Evolutionary conservation across 1,140 invertebrate genomes (phyloP).

Genomic region (Plodia interpunctella): DNA sequence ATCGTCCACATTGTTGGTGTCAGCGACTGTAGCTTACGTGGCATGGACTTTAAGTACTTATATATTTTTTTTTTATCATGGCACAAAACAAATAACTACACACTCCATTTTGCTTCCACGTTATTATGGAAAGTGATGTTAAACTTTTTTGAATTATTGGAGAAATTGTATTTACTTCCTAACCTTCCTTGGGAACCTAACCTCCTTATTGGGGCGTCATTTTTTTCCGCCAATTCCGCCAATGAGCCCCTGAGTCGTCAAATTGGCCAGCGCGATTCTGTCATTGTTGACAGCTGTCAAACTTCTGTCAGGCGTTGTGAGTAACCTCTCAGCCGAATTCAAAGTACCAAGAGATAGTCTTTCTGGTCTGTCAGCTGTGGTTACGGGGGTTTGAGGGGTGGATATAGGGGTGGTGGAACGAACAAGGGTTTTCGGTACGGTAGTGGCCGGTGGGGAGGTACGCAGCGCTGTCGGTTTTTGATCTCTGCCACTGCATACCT

Average conservation of each 20-base stretch:
- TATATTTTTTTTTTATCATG: too few relatives aligned
- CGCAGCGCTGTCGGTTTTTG: slow-evolving; percentile 61
- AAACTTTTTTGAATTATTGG: too few relatives aligned
- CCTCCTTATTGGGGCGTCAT: slow-evolving; percentile 63
- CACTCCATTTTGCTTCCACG: too few relatives aligned
- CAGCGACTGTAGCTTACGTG: too few relatives aligned
- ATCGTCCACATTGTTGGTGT: too few relatives aligned
- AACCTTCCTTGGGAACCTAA: slow-evolving; percentile 45
- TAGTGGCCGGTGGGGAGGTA: slow-evolving; percentile 54
- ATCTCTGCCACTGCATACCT: slow-evolving; percentile 73
- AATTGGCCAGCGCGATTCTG: slow-evolving; percentile 52
- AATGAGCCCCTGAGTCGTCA: slow-evolving; percentile 75
- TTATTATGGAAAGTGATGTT: too few relatives aligned
- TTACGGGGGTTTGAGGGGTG: slow-evolving; percentile 22
- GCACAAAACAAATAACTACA: too few relatives aligned
- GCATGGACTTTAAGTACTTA: too few relatives aligned
- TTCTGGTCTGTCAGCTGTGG: slow-evolving; percentile 32
- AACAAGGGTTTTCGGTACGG: slow-evolving; percentile 37
- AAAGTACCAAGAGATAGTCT: slow-evolving; percentile 54
- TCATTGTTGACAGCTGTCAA: slow-evolving; percentile 36
- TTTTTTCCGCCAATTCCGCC: slow-evolving; percentile 77
- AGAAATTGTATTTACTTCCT: slow-evolving; percentile 34
- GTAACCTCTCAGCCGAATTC: slow-evolving; percentile 56
- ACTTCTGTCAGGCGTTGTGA: slow-evolving; percentile 44
- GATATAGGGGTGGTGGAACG: slow-evolving; percentile 49